Evolutionary conservation across 2,888 invertebrate species (phyloP).

Genomic region (Aspidiotus destructor): DNA sequence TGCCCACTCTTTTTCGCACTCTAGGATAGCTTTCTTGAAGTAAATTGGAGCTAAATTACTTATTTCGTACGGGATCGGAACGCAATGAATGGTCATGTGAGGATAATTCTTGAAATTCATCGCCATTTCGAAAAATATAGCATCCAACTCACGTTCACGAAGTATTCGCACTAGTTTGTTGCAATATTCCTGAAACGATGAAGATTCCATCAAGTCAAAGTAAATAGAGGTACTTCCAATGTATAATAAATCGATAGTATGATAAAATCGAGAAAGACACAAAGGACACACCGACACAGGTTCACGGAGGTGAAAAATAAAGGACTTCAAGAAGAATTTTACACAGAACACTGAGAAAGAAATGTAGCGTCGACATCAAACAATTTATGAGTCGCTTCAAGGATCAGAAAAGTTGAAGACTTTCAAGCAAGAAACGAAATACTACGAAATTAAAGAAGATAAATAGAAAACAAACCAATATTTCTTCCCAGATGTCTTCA

Average conservation of each 20-base stretch:
- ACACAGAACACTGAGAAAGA: too few relatives aligned
- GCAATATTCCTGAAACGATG: slow-evolving; percentile 53
- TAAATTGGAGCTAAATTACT: slow-evolving; percentile 89
- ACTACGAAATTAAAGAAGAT: too few relatives aligned
- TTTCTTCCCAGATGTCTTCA: slow-evolving; percentile 89
- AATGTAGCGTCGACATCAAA: too few relatives aligned
- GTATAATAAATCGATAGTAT: too few relatives aligned
- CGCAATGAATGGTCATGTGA: slow-evolving; percentile 81
- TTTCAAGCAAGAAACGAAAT: too few relatives aligned
- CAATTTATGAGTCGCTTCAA: too few relatives aligned
- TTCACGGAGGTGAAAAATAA: too few relatives aligned
- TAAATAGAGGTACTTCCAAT: too few relatives aligned
- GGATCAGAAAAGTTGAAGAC: too few relatives aligned
- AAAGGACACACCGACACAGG: too few relatives aligned
- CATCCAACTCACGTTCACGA: slow-evolving; percentile 59
- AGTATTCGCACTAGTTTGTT: slow-evolving; percentile 72
- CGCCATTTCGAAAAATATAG: slow-evolving; percentile 84
- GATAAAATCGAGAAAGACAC: too few relatives aligned
- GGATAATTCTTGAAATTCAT: slow-evolving; percentile 61
- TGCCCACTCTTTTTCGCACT: slow-evolving; percentile 91
- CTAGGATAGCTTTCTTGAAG: slow-evolving; percentile 77
- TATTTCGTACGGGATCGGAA: slow-evolving; percentile 71
- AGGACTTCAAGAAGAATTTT: too few relatives aligned
- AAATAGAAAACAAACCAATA: slow-evolving; percentile 50
- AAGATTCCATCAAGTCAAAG: not conserved